Evolutionary conservation across 2,888 invertebrate genomes (phyloP).

Genomic region (Dasypogon diadema): DNA sequence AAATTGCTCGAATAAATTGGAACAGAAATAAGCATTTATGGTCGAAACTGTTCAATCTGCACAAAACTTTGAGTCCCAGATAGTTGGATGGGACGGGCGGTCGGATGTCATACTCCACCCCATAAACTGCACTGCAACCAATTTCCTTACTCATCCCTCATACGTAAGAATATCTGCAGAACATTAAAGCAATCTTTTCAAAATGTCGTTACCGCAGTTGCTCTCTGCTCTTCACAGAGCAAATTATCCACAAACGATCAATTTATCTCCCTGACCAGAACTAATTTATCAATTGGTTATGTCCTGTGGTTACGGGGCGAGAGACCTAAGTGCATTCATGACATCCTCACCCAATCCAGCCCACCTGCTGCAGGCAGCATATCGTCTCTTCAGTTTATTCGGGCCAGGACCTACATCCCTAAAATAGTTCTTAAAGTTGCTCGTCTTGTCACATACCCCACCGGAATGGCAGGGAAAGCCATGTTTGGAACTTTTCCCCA

Average conservation of each 20-base stretch:
- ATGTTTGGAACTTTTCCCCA: constrained; percentile 4
- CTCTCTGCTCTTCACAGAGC: constrained; percentile 15
- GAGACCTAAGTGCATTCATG: not conserved
- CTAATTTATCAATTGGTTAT: constrained; percentile 50
- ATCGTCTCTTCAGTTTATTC: not conserved
- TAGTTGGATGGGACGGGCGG: not conserved
- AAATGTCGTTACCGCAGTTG: constrained; percentile 44
- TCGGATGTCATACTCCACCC: too few species aligned
- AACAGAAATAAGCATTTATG: not conserved
- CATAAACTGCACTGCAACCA: not conserved
- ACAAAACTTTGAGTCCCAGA: constrained; percentile 27
- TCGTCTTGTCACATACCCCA: constrained; percentile 4
- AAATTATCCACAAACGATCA: constrained; percentile 48
- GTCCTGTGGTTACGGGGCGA: constrained; percentile 30
- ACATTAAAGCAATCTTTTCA: constrained; percentile 30
- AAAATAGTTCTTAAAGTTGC: constrained; percentile 26
- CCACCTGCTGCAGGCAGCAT: not conserved
- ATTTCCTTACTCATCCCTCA: not conserved
- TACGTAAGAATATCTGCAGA: constrained; percentile 37
- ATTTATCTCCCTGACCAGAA: constrained; percentile 47
- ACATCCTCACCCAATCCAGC: not conserved
- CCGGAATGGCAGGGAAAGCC: not conserved
- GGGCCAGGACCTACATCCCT: not conserved
- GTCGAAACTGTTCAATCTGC: not conserved
- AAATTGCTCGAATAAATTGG: constrained; percentile 37